A percentile compares a stretch with the other conserved stretches of the same genome.
phyloP scores from a whole-genome alignment of 2,113 vertebrate species.

The Zosterops hypoxanthus region DNA sequence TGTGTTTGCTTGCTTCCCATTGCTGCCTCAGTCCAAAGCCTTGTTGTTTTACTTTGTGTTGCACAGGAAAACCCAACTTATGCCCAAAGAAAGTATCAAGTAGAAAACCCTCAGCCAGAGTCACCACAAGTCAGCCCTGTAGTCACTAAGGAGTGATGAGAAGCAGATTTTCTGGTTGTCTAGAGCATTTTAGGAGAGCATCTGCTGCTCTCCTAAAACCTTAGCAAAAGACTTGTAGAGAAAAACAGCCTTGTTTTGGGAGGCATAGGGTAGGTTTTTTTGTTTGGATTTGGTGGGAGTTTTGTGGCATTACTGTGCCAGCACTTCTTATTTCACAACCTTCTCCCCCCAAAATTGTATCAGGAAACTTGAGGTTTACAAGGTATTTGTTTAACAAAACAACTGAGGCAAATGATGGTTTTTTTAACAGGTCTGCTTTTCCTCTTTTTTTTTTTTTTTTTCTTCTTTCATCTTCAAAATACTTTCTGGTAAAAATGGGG shows the following conservation, averaged over 20 bases:
- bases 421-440: neutral
- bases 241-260: neutral
- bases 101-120: neutral
- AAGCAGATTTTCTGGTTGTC: neutral
- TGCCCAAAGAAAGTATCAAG: neutral
- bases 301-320: neutral
- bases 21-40: neutral
- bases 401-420: neutral
- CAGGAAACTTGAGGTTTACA: neutral
- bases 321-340: neutral
- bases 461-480: neutral
- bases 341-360: neutral
- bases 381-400: neutral
- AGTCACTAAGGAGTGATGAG: neutral
- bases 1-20: neutral
- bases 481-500: neutral
- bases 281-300: rapidly evolving
- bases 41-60: neutral
- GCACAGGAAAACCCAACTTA: neutral
- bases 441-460: neutral
- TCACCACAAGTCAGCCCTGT: neutral
- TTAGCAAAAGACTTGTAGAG: neutral
- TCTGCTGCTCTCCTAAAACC: neutral
- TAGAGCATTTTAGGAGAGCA: neutral
- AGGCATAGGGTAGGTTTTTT: rapidly evolving